Conservation (phyloP, 1,140 invertebrate genomes). For the Chrysomallon squamiferum region DNA sequence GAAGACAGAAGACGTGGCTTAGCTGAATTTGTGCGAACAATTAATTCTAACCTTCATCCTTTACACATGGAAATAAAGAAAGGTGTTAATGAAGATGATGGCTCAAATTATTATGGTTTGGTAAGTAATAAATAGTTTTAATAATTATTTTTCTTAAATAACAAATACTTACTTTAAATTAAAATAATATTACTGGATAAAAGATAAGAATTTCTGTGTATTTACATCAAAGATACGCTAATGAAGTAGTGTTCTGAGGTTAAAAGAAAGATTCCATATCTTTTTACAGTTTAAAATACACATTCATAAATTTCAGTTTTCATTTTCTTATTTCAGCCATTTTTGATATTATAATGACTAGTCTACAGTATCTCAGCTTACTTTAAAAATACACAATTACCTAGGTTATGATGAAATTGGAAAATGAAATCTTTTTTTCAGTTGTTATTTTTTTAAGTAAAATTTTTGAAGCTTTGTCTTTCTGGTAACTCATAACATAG, state of each 20-base stretch:
- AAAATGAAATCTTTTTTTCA: no score
- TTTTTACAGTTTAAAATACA: no score
- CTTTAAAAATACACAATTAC: no score
- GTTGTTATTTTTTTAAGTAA: no score
- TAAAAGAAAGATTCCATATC: no score
- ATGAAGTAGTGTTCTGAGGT: neutral
- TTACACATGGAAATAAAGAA: conserved; percentile 59
- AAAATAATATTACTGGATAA: neutral
- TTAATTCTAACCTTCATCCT: conserved; percentile 44
- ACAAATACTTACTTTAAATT: neutral
- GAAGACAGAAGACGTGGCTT: conserved; percentile 30
- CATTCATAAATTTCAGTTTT: no score
- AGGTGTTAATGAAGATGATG: conserved; percentile 50
- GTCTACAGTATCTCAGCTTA: no score
- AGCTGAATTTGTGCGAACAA: conserved; percentile 38
- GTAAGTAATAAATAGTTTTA: conserved; percentile 36
- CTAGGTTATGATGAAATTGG: no score
- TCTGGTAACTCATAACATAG: conserved; percentile 49
- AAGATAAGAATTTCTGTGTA: neutral
- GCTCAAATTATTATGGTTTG: conserved; percentile 49
- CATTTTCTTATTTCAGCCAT: no score
- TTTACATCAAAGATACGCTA: neutral
- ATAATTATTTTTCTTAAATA: neutral
- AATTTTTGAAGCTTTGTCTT: conserved; percentile 40
- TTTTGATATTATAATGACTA: no score